Evolutionary conservation across 1,140 invertebrate species (phyloP), one percentile per base, ranked within the genome.

Genomic region (Eciton burchellii): DNA sequence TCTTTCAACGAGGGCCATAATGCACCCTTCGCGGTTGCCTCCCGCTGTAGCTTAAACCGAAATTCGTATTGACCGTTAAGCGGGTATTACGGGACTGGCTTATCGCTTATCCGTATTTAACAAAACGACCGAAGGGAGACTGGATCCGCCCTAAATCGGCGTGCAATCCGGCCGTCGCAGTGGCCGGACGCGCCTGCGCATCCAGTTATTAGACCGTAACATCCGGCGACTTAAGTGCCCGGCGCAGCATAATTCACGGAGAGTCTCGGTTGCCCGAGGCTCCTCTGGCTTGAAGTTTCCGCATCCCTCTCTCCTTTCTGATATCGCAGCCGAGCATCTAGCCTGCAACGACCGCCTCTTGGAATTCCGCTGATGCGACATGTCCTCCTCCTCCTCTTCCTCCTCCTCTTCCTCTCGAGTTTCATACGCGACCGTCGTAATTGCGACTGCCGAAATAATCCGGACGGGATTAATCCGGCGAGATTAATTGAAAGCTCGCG

Each of bases 171-270:
- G 54, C 12, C 21, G 60, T 54, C 47, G 62, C 43, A 49, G 81
- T n/a, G n/a, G n/a, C n/a, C n/a, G n/a, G n/a, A n/a, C 47, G 47
- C 62, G 47, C 65, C 82, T 66, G 59, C 41, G 65, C 74, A 71
- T 72, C 29, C 63, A 81, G 68, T 86, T 84, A 88, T 85, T 85
- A 86, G 81, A 82, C 47, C 54, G 79, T 88, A 87, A 84, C 70
- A 82, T 82, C 45, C 24, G 29, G 60, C 63, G 79, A 84, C 77
- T 81, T 71, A 76, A 82, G 84, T 65, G 77, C 60, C 72, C 73
- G 21, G 29, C 56, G 41, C 62, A 65, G 52, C 35, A 82, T 84
- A 84, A 86, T 84, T 83, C 82, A 87, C 29, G 19, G 26, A 52
- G 29, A 65, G 26, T 43, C n/a, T n/a, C n/a, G n/a, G n/a, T n/a